These are phyloP conservation scores for Pseudois nayaur DNA, from an alignment of 2,113 vertebrate species.

Conservation along the genomic window DNA sequence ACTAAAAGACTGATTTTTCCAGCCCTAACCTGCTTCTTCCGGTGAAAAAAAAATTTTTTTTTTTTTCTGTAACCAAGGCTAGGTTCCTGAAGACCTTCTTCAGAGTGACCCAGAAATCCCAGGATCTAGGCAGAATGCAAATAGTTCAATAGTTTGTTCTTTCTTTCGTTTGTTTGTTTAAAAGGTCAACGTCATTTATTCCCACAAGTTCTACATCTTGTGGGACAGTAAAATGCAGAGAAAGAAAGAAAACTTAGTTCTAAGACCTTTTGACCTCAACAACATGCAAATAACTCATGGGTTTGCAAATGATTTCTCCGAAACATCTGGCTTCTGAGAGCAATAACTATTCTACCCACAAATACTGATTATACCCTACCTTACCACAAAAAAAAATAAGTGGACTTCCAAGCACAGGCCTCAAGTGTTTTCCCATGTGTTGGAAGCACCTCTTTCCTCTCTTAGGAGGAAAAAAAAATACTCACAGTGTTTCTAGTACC, in stretches of 20 bases:
- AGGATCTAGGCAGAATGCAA: not conserved
- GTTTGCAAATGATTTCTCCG: slow-evolving; percentile 27
- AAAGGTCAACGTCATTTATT: not conserved
- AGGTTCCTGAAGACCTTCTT: not conserved
- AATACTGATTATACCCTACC: slow-evolving; percentile 35
- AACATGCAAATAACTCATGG: not conserved
- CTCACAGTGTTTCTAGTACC: not conserved
- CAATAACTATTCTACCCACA: slow-evolving; percentile 7
- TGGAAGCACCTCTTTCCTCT: not conserved
- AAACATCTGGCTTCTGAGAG: slow-evolving; percentile 32
- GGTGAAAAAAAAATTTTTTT: not conserved
- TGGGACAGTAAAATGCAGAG: not conserved
- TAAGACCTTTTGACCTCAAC: not conserved
- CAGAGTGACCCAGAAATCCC: not conserved
- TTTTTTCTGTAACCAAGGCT: not conserved
- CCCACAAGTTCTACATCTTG: not conserved
- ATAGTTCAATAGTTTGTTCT: not conserved
- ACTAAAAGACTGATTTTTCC: not conserved
- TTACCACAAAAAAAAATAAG: not conserved
- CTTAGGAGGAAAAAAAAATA: not conserved
- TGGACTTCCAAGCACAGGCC: not conserved
- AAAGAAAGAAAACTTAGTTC: slow-evolving; percentile 15
- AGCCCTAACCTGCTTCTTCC: not conserved
- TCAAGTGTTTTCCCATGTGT: not conserved
- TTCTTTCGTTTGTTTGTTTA: not conserved